phyloP scores from a whole-genome alignment of 2,888 invertebrate species.

The Syritta pipiens region DNA sequence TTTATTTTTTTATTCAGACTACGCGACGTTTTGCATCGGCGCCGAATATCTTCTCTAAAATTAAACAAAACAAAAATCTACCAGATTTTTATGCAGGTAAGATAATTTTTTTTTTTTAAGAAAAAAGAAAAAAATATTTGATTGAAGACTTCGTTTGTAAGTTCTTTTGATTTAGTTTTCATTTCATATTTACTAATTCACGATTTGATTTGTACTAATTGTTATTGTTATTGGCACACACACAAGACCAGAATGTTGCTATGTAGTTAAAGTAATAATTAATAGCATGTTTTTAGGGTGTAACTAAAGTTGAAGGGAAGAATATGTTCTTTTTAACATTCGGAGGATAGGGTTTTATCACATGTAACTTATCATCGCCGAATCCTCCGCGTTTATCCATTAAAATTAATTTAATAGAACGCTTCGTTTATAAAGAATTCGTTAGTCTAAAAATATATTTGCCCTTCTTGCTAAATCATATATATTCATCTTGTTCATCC shows the following conservation, averaged over 20 bases:
- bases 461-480: no score
- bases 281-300: no score
- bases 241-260: constrained; percentile 60
- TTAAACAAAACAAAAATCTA: constrained; percentile 71
- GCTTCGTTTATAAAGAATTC: no score
- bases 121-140: constrained; percentile 7
- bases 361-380: no score
- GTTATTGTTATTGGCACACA: constrained; percentile 73
- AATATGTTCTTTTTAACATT: no score
- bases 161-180: constrained; percentile 7
- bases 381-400: no score
- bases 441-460: no score
- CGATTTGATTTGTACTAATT: constrained; percentile 38
- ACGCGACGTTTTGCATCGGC: constrained; percentile 80
- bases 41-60: constrained; percentile 80
- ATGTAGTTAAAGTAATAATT: no score
- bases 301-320: no score
- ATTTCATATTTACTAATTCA: constrained; percentile 23
- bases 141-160: constrained; percentile 22
- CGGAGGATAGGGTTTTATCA: no score
- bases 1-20: constrained; percentile 79
- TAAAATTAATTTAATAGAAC: no score
- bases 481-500: no score
- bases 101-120: constrained; percentile 43
- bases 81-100: constrained; percentile 70